Evolutionary conservation across 1,140 invertebrate genomes (phyloP).

Genomic region (Archivesica marissinica): DNA sequence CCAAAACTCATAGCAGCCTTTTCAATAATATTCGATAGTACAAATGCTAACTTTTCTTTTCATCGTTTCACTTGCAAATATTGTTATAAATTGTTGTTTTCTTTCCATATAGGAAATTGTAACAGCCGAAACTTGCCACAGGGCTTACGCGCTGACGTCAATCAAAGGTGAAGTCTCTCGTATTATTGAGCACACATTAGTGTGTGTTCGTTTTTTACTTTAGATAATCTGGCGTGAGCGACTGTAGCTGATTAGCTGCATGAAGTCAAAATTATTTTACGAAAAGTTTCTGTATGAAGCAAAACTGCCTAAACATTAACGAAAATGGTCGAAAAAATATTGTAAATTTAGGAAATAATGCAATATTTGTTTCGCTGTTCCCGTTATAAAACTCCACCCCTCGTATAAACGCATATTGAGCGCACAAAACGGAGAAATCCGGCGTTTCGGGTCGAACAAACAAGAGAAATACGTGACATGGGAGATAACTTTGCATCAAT

Average conservation of each 20-base stretch:
- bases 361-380: conserved; percentile 73
- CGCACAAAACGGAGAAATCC: conserved; percentile 56
- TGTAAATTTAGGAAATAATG: conserved; percentile 32
- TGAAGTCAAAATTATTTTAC: conserved; percentile 48
- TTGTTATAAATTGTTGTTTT: background rate
- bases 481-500: conserved; percentile 54
- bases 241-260: conserved; percentile 60
- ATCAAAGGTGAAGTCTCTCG: conserved; percentile 73
- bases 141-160: conserved; percentile 81
- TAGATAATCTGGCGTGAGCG: conserved; percentile 69
- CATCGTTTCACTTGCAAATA: background rate
- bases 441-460: conserved; percentile 49
- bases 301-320: conserved; percentile 33
- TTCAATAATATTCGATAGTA: too few relatives aligned
- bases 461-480: conserved; percentile 43
- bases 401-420: conserved; percentile 58
- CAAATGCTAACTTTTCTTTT: background rate
- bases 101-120: conserved; percentile 64
- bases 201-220: conserved; percentile 78
- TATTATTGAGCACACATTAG: conserved; percentile 81
- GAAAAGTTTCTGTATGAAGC: conserved; percentile 11
- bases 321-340: conserved; percentile 54
- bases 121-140: conserved; percentile 74
- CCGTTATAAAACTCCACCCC: conserved; percentile 80
- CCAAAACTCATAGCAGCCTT: too few relatives aligned